A percentile compares a stretch with the other conserved stretches of the same genome.
Evolutionary conservation across 2,113 vertebrate species (phyloP).

Genomic region (Xenopus laevis): DNA sequence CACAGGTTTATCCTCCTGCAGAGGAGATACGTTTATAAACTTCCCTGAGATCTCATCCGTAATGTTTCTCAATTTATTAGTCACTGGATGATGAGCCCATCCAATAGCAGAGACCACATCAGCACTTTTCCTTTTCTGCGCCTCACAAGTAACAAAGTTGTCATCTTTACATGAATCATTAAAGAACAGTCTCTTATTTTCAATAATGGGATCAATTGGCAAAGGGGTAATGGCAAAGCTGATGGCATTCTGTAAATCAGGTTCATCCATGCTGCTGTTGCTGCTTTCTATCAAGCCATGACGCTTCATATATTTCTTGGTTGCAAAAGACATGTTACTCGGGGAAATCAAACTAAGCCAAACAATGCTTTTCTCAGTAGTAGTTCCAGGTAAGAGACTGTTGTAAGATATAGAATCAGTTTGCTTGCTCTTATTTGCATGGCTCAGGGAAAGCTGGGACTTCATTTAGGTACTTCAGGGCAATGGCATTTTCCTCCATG

Average conservation of each 20-base stretch:
- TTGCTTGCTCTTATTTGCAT: slow-evolving; percentile 54
- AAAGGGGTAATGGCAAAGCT: background rate
- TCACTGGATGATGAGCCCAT: slow-evolving; percentile 39
- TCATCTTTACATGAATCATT: background rate
- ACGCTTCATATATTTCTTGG: slow-evolving; percentile 86
- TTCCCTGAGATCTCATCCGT: slow-evolving; percentile 59
- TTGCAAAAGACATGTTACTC: slow-evolving; percentile 92
- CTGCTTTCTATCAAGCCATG: slow-evolving; percentile 81
- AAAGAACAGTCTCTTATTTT: slow-evolving; percentile 16
- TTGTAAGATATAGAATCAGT: slow-evolving; percentile 57
- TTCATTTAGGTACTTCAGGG: slow-evolving; percentile 88
- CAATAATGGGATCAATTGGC: background rate
- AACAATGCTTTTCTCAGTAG: slow-evolving; percentile 64
- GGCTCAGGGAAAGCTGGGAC: slow-evolving; percentile 73
- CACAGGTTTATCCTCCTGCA: slow-evolving; percentile 52
- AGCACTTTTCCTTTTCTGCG: slow-evolving; percentile 10
- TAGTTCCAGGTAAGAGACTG: slow-evolving; percentile 57
- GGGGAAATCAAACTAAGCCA: slow-evolving; percentile 76
- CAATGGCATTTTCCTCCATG: slow-evolving; percentile 94
- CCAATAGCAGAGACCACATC: slow-evolving; percentile 13
- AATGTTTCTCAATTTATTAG: slow-evolving; percentile 63
- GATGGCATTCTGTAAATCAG: slow-evolving; percentile 47
- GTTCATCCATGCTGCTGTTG: slow-evolving; percentile 67
- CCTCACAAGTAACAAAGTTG: slow-evolving; percentile 16
- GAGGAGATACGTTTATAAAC: slow-evolving; percentile 13